phyloP scores from a whole-genome alignment of 2,113 vertebrate genomes.

The Phaethornis superciliosus region DNA sequence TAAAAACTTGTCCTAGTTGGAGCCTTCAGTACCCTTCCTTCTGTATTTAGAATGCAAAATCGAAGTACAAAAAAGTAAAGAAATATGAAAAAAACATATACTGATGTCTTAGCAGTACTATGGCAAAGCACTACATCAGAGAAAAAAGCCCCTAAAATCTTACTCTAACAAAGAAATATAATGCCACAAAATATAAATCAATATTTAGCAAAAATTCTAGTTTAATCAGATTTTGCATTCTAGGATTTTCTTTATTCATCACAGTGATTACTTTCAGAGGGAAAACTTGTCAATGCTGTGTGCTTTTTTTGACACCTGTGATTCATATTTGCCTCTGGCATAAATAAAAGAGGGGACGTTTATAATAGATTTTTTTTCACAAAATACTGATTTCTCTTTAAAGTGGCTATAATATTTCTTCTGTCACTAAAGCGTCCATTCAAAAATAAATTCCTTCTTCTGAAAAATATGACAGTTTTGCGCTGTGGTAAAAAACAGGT shows the following conservation, averaged over 20 bases:
- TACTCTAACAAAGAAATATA: background rate
- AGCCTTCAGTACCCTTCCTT: background rate
- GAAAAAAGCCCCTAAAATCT: background rate
- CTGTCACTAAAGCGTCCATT: background rate
- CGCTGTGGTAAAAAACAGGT: background rate
- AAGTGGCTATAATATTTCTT: slow-evolving; percentile 22
- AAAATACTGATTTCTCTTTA: background rate
- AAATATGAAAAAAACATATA: background rate
- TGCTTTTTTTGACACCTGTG: background rate
- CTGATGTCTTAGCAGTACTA: background rate
- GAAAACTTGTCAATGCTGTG: background rate
- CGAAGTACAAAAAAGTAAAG: background rate
- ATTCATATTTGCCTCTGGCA: background rate
- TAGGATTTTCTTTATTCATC: background rate
- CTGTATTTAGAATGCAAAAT: background rate
- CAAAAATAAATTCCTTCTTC: background rate
- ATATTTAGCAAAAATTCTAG: background rate
- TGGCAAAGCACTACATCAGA: background rate
- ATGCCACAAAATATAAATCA: background rate
- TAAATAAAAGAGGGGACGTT: background rate
- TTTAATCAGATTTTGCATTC: background rate
- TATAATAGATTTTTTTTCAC: background rate
- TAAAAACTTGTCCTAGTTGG: background rate
- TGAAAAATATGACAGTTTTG: background rate
- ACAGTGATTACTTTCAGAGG: background rate